Evolutionary conservation across 2,888 invertebrate genomes (phyloP), one percentile per base, ranked within the genome.

Genomic region (Caenorhabditis sp.): DNA sequence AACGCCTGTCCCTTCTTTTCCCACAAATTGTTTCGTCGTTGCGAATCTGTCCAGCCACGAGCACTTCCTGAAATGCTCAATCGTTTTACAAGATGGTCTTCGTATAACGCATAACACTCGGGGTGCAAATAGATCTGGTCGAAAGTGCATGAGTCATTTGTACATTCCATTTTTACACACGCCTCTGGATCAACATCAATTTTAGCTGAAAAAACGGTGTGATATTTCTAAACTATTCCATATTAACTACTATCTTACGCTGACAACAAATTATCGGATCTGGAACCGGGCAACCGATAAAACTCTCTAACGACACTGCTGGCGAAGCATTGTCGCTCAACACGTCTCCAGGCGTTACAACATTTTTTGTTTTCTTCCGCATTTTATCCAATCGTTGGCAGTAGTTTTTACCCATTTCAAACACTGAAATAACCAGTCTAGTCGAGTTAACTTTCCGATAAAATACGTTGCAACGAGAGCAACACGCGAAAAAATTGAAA

Each of bases 11-110:
- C 83, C 23, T 83, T 83, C 53, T 78, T 78, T 43, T 81, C 82
- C 84, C 84, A 84, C 19, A 84, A 57, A 61, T 84, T 84, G 27
- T 74, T 69, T 43, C 71, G 65, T 14, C 81, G 77, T 59, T 84
- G 83, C 2, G 75, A 61, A 8, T 80, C 81, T 8, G 83, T 82
- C 84, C 84, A 84, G 10, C 84, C 83, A 4, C 84, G 71, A 55
- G 84, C 84, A 53, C 82, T 82, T 12, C 84, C 84, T 73, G 63
- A 55, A 24, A 14, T 60, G 1, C 57, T 67, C 10, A 83, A 58
- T 14, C 71, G 62, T 61, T 78, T 78, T 3, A 84, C 69, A 10
- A 84, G 64, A 54, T 76, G 71, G 24, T 81, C 74, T 59, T 84
- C 83, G 51, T 80, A 76, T 23, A 66, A 31, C n/a, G 67, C 62